Conservation (phyloP, 2,888 invertebrate genomes). For the Argynnis bischoffii region DNA sequence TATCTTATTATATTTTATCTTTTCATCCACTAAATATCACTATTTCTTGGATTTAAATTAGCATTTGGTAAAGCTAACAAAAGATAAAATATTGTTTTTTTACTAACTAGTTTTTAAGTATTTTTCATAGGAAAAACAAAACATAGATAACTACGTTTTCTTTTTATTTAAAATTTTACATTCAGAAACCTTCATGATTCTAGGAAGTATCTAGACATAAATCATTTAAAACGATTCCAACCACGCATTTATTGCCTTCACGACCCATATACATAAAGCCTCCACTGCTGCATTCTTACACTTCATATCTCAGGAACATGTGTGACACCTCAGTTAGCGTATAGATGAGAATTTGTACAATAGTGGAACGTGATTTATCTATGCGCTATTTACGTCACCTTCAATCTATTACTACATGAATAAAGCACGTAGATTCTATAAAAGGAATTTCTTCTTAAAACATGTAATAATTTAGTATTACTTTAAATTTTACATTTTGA, state of each 20-base stretch:
- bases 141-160: no score
- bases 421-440: slow-evolving; percentile 22
- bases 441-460: slow-evolving; percentile 5
- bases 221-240: slow-evolving; percentile 30
- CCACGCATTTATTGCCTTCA: neutral
- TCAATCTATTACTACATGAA: slow-evolving; percentile 22
- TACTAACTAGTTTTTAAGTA: no score
- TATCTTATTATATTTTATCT: no score
- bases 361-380: slow-evolving; percentile 44
- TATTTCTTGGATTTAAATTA: no score
- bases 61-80: no score
- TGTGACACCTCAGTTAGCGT: slow-evolving; percentile 34
- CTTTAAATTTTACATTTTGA: neutral
- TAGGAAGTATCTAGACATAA: neutral
- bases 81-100: no score
- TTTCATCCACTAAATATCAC: no score
- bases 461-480: slow-evolving; percentile 1
- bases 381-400: slow-evolving; percentile 33
- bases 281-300: neutral
- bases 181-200: neutral
- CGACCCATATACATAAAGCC: neutral
- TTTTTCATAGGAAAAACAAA: no score
- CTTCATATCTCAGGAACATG: slow-evolving; percentile 9
- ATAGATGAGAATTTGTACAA: slow-evolving; percentile 36
- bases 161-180: no score